Conservation (phyloP, 2,797 vertebrate genomes). For the Oreochromis mossambicus region DNA sequence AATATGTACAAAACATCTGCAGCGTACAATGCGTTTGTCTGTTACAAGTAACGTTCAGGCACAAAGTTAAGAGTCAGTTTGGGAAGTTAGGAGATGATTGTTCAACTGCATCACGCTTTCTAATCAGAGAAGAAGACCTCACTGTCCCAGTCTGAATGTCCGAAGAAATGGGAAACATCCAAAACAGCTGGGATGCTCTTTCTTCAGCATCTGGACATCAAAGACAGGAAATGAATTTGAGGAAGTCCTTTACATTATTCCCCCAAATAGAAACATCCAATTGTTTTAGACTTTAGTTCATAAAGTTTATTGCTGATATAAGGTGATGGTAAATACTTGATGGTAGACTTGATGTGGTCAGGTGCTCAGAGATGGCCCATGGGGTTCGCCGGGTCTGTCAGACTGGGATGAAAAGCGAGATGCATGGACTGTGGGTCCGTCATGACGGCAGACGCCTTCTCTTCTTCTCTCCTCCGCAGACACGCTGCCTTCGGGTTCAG, state of each 20-base stretch:
- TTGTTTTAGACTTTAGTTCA: background rate
- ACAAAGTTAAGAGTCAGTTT: slow-evolving; percentile 87
- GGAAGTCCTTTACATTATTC: background rate
- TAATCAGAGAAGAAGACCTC: slow-evolving; percentile 67
- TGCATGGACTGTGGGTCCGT: slow-evolving; percentile 86
- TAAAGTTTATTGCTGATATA: background rate
- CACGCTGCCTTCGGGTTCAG: slow-evolving; percentile 97
- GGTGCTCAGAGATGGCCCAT: slow-evolving; percentile 91
- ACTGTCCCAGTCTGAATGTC: slow-evolving; percentile 33
- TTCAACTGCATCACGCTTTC: slow-evolving; percentile 82
- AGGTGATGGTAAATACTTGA: background rate
- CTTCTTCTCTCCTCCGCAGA: slow-evolving; percentile 95
- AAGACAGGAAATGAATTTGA: background rate
- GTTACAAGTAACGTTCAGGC: slow-evolving; percentile 87
- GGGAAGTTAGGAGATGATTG: slow-evolving; percentile 85
- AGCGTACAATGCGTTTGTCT: slow-evolving; percentile 96
- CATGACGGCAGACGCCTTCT: slow-evolving; percentile 89
- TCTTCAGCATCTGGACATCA: slow-evolving; percentile 42
- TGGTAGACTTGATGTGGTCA: slow-evolving; percentile 1
- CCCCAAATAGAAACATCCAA: background rate
- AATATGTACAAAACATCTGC: slow-evolving; percentile 73
- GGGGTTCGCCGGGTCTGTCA: slow-evolving; percentile 83
- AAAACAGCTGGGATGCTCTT: slow-evolving; percentile 72
- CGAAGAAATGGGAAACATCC: slow-evolving; percentile 63
- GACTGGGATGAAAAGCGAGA: slow-evolving; percentile 84